These are phyloP conservation scores for Babyrousa celebensis DNA, from an alignment of 2,797 vertebrate species.

Conservation along the genomic window DNA sequence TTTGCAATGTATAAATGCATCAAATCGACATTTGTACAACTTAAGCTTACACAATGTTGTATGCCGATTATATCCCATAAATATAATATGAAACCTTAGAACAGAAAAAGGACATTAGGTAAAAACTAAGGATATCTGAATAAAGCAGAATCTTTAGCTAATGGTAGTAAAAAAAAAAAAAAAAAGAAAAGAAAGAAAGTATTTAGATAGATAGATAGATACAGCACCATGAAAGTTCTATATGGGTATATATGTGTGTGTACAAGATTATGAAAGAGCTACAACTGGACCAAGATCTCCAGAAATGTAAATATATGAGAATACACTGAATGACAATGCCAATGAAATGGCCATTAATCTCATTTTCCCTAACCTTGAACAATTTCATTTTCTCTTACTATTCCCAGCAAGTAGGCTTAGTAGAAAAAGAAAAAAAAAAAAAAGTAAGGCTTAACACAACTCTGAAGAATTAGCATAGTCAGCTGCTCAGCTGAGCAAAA, in stretches of 20 bases:
- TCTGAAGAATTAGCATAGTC: constrained; percentile 77
- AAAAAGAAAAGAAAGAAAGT: too few relatives aligned
- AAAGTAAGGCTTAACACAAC: constrained; percentile 66
- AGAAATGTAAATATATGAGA: constrained; percentile 32
- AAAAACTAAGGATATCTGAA: too few relatives aligned
- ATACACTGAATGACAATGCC: neutral
- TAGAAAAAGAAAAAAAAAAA: neutral
- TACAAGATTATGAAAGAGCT: neutral
- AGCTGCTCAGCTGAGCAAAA: constrained; percentile 72
- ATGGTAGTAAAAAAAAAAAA: too few relatives aligned
- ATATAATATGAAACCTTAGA: too few relatives aligned
- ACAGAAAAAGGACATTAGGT: too few relatives aligned
- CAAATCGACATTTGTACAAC: too few relatives aligned
- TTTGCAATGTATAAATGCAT: too few relatives aligned
- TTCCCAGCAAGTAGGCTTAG: constrained; percentile 59
- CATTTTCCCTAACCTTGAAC: constrained; percentile 59
- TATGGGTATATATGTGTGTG: neutral
- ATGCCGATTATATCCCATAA: too few relatives aligned
- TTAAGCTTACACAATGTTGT: too few relatives aligned
- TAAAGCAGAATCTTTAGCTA: too few relatives aligned
- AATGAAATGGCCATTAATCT: constrained; percentile 33
- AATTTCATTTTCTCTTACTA: constrained; percentile 70
- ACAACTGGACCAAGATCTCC: neutral
- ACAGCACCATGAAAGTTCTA: neutral
- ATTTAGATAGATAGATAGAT: neutral